A percentile compares a stretch with the other conserved stretches of the same genome.
Evolutionary conservation across 2,113 vertebrate genomes (phyloP).

Genomic region (Hydrochoerus hydrochaeris): DNA sequence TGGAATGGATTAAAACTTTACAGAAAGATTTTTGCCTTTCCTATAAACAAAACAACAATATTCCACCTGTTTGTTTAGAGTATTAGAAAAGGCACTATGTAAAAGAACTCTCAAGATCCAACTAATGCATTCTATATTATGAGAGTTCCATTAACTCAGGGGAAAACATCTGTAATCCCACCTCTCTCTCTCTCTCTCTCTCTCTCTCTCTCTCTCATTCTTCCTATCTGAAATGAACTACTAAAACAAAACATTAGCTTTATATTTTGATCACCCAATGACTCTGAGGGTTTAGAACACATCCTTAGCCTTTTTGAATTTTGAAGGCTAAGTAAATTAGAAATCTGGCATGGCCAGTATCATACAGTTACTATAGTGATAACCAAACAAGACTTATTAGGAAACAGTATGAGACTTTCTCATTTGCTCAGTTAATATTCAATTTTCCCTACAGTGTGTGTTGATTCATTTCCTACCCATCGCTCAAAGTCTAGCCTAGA

Average conservation of each 20-base stretch:
- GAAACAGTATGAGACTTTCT: background rate
- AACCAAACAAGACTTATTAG: constrained; percentile 10
- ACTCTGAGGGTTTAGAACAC: background rate
- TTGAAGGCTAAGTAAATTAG: background rate
- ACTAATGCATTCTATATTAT: background rate
- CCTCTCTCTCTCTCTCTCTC: background rate
- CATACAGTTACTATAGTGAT: background rate
- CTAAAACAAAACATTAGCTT: background rate
- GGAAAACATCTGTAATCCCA: no score
- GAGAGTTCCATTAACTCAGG: background rate
- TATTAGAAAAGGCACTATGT: background rate
- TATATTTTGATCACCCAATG: background rate
- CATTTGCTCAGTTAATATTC: constrained; percentile 15
- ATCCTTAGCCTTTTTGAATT: constrained; percentile 6
- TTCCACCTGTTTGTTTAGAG: constrained; percentile 19
- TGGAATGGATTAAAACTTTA: constrained; percentile 40
- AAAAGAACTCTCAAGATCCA: background rate
- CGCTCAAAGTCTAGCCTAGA: constrained; percentile 47
- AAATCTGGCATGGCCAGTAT: background rate
- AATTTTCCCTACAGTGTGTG: background rate
- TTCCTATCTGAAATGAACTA: background rate
- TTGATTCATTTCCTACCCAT: constrained; percentile 56
- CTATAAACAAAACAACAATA: constrained; percentile 49
- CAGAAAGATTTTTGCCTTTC: constrained; percentile 16
- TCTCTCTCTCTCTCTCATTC: background rate